Conservation (phyloP, 2,113 vertebrate genomes). For the Neodontobutis hainanensis region DNA sequence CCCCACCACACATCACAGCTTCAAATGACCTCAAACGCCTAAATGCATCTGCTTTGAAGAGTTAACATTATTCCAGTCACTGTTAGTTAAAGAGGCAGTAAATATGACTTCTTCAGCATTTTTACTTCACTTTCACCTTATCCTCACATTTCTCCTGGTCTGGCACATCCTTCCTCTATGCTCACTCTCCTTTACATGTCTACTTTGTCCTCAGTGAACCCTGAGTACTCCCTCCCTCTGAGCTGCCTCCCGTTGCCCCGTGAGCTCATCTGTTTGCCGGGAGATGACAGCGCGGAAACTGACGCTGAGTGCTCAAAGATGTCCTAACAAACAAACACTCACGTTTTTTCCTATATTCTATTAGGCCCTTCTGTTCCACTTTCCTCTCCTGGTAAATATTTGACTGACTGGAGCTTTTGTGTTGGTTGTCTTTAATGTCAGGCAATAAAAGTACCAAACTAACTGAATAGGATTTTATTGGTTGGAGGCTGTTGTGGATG, state of each 20-base stretch:
- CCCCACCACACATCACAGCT: neutral
- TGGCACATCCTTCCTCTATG: neutral
- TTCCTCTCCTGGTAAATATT: neutral
- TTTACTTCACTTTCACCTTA: neutral
- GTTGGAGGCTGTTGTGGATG: neutral
- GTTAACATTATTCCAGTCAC: neutral
- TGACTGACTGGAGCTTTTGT: constrained; percentile 1
- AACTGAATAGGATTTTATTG: neutral
- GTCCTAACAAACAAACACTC: constrained; percentile 30
- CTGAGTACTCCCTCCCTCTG: neutral
- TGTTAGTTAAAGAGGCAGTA: neutral
- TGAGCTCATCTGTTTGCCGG: constrained; percentile 20
- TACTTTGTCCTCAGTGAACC: neutral
- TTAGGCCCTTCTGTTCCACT: neutral
- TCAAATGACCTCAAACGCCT: neutral
- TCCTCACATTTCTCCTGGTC: neutral
- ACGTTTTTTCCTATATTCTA: constrained; percentile 9
- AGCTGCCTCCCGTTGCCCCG: neutral
- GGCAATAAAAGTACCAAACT: neutral
- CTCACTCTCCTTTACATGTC: neutral
- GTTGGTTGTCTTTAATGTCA: neutral
- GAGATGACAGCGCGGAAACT: constrained; percentile 49
- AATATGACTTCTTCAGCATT: no score
- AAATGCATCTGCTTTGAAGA: constrained; percentile 1
- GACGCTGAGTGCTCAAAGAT: constrained; percentile 48